Conservation (phyloP, 2,888 invertebrate species). For the Oasisia sp. region DNA sequence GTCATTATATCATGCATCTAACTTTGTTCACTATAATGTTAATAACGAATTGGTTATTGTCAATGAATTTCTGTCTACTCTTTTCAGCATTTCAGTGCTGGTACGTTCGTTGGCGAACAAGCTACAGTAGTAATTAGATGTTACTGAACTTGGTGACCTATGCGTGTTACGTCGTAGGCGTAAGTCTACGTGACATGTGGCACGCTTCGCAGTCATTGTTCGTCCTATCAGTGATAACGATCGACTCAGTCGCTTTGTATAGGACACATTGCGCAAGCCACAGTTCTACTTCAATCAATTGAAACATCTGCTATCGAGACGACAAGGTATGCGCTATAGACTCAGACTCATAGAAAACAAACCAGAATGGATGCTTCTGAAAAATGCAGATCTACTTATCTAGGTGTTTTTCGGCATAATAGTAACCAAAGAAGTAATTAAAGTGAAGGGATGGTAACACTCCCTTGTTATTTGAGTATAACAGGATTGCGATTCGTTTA, state of each 20-base stretch:
- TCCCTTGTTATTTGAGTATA: too few species aligned
- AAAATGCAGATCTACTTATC: background rate
- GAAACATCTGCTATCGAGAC: background rate
- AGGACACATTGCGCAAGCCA: background rate
- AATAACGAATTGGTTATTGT: background rate
- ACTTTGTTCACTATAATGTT: background rate
- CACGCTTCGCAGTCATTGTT: background rate
- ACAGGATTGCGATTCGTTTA: too few species aligned
- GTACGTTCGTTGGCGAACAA: background rate
- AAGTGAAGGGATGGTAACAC: too few species aligned
- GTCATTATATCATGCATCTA: too few species aligned
- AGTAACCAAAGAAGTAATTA: too few species aligned
- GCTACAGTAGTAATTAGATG: background rate
- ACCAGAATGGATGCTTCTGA: background rate
- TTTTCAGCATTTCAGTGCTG: background rate
- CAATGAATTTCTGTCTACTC: background rate
- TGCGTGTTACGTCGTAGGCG: background rate
- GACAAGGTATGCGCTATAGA: background rate
- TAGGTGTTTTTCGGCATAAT: too few species aligned
- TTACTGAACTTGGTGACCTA: background rate
- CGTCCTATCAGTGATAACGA: background rate
- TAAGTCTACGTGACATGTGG: background rate
- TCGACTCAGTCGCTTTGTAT: background rate
- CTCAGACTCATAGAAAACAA: background rate
- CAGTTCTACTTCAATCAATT: background rate